Base-by-base conservation (phyloP, 2,888 invertebrate species). In the Ophion ventricosus region DNA sequence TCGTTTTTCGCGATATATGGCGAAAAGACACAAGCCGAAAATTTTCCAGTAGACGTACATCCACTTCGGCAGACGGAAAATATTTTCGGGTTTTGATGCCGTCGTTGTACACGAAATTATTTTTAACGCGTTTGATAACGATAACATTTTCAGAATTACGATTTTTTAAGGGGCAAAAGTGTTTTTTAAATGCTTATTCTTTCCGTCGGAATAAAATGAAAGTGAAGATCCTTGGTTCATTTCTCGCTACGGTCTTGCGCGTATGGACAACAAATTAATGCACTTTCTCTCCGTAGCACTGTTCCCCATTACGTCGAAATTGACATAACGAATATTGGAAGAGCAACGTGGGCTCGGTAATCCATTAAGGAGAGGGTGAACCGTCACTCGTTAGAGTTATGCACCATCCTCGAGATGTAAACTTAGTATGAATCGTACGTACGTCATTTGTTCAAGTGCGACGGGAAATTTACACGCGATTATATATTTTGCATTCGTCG, bases 11-110 rank as follows among this genome's bases (percentile, higher is more conserved):
- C 61, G 11, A 84, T 54, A 54, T n/a, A n/a, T n/a, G n/a, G 57
- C 73, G 20, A 82, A 80, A 3, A 86, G 87, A 69, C 81, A 85
- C 29, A 85, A 29, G 56, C 86, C 87, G 20, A 87, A 4, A 54
- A 86, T 61, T 82, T 80, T 81, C 84, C 80, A 85, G 10, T 54
- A 87, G 25, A 81, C 25, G 69, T 72, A 72, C n/a, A 73, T 8
- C 49, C 64, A 72, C 49, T 43, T 40, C 17, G 56, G 64, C 23
- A 43, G 20, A 4, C 8, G 17, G 2, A 63, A 43, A 57, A 29
- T 25, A 66, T 43, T 20, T 20, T 43, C 20, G 2, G 29, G n/a
- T 35, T 54, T 67, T 8, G 11, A 8, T 2, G 17, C 29, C 29
- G 49, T 49, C 72, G 29, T 59, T n/a, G 25, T 26, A 56, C 17